phyloP scores from a whole-genome alignment of 2,888 invertebrate species.

The Hirtodrosophila trivittata region DNA sequence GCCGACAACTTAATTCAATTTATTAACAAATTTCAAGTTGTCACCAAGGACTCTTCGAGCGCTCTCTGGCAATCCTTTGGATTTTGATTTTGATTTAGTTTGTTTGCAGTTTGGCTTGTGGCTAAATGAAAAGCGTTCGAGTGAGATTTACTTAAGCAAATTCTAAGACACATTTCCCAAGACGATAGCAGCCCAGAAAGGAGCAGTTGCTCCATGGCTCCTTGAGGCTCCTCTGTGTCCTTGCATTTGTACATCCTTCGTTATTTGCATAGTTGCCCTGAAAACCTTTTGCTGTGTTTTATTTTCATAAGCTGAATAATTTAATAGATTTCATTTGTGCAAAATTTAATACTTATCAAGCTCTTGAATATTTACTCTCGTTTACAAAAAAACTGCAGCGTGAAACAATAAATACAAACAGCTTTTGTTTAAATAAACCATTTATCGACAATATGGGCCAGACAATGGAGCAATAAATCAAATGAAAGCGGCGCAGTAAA shows the following conservation, averaged over 20 bases:
- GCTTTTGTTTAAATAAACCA: constrained; percentile 50
- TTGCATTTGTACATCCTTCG: constrained; percentile 38
- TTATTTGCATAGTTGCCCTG: constrained; percentile 34
- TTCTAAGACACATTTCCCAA: constrained; percentile 53
- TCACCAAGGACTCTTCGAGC: constrained; percentile 6
- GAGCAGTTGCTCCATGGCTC: no score
- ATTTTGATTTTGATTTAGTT: constrained; percentile 24
- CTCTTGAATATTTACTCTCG: no score
- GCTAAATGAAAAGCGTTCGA: constrained; percentile 67
- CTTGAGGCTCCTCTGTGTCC: constrained; percentile 10
- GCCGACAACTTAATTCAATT: constrained; percentile 15
- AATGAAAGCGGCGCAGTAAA: neutral
- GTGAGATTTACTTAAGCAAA: constrained; percentile 68
- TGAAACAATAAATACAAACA: constrained; percentile 11
- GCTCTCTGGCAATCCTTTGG: neutral
- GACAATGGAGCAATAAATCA: constrained; percentile 43
- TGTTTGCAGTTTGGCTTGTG: constrained; percentile 18
- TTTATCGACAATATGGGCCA: constrained; percentile 54
- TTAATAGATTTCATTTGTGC: constrained; percentile 31
- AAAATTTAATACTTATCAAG: constrained; percentile 39
- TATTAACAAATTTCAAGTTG: constrained; percentile 24
- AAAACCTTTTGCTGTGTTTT: constrained; percentile 22
- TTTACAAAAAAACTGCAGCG: no score
- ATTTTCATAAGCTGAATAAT: constrained; percentile 35
- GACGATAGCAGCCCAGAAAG: no score